These are phyloP conservation scores for Jaculus jaculus DNA, from an alignment of 2,113 vertebrate species.

Conservation along the genomic window DNA sequence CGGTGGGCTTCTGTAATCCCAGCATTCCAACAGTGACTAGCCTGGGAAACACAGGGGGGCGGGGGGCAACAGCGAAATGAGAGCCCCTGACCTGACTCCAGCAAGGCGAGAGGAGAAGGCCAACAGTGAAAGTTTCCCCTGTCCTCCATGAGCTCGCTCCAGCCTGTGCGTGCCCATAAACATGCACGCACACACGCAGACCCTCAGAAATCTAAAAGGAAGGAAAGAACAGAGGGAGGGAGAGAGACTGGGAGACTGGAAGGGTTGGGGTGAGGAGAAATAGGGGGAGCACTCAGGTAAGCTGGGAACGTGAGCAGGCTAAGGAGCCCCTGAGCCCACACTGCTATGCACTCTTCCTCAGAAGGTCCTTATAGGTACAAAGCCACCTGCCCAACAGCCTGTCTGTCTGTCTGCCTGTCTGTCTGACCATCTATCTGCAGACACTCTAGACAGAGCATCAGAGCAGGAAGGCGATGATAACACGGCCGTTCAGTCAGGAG, in stretches of 20 bases:
- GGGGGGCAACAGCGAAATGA: no score
- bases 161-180: no score
- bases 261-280: accelerated
- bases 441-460: not conserved
- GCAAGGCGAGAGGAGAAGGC: no score
- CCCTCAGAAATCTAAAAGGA: no score
- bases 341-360: not conserved
- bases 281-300: not conserved
- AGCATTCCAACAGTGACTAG: no score
- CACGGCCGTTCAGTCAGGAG: not conserved
- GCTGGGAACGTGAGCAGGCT: not conserved
- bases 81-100: no score
- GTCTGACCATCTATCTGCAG: not conserved
- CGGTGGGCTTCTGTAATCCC: no score
- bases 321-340: not conserved
- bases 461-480: not conserved
- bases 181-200: no score
- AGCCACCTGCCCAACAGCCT: not conserved
- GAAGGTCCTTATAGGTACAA: not conserved
- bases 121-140: no score
- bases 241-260: no score
- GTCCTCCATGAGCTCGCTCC: no score
- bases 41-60: no score
- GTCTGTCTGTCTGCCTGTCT: not conserved
- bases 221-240: not conserved